Evolutionary conservation across 2,797 vertebrate genomes (phyloP).

Genomic region (Microctenopoma lineatum): DNA sequence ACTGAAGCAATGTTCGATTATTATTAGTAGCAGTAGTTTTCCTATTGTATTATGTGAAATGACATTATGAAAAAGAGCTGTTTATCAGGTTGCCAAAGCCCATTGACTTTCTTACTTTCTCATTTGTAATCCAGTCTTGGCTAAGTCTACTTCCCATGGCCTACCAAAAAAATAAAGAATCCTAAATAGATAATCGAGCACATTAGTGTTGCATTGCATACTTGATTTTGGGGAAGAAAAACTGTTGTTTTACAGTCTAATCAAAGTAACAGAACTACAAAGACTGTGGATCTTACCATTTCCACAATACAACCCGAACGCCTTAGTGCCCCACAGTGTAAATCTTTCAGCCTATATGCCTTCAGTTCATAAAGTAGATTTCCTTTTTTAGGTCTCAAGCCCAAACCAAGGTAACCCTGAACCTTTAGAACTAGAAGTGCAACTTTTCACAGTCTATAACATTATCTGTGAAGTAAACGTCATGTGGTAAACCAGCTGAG

Average conservation of each 20-base stretch:
- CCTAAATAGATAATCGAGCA: neutral
- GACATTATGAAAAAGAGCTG: neutral
- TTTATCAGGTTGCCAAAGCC: constrained; percentile 6
- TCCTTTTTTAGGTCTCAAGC: constrained; percentile 5
- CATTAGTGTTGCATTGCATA: neutral
- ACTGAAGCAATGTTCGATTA: neutral
- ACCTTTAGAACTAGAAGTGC: constrained; percentile 3
- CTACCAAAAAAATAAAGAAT: neutral
- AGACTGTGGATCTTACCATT: neutral
- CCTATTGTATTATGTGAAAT: neutral
- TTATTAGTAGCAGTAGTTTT: neutral
- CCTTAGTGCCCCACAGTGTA: neutral
- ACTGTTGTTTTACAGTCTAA: neutral
- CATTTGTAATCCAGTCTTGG: constrained; percentile 1
- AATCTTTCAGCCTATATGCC: too few species aligned
- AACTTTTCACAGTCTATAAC: constrained; percentile 2
- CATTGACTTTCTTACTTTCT: neutral
- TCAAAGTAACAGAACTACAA: neutral
- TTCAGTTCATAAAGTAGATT: neutral
- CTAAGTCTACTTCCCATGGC: neutral
- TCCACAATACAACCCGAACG: neutral
- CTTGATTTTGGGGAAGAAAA: too few species aligned
- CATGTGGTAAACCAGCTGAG: neutral
- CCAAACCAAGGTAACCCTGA: constrained; percentile 1
- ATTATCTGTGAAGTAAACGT: neutral